These are phyloP conservation scores for Chouioia cunea DNA, from an alignment of 2,888 invertebrate species.

Conservation along the genomic window DNA sequence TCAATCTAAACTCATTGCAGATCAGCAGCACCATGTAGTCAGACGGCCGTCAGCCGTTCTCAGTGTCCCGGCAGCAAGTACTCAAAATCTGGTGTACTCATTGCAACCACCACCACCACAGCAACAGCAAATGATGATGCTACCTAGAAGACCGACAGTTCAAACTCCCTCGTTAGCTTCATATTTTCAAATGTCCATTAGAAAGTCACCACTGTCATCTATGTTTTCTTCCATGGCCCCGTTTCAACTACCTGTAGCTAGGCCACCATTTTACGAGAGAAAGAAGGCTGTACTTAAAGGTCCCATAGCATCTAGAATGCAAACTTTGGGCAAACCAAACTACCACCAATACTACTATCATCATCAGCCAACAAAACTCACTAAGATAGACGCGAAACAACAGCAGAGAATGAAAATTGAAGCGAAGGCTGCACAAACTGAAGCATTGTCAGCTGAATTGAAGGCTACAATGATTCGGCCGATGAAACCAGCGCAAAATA, in stretches of 20 bases:
- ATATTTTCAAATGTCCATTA: constrained; percentile 27
- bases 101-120: constrained; percentile 38
- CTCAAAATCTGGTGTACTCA: constrained; percentile 53
- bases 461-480: constrained; percentile 15
- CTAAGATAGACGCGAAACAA: constrained; percentile 54
- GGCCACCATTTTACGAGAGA: constrained; percentile 57
- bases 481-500: constrained; percentile 73
- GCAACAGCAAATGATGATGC: constrained; percentile 27
- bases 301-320: constrained; percentile 49
- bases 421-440: constrained; percentile 33
- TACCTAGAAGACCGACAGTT: constrained; percentile 14
- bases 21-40: constrained; percentile 55
- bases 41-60: constrained; percentile 30
- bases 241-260: background rate
- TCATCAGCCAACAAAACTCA: constrained; percentile 52
- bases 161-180: background rate
- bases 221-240: constrained; percentile 4
- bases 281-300: constrained; percentile 59
- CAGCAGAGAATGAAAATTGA: constrained; percentile 42
- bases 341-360: constrained; percentile 28
- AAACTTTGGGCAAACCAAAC: constrained; percentile 31
- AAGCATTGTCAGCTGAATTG: constrained; percentile 11
- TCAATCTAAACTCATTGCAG: constrained; percentile 65
- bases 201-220: constrained; percentile 50
- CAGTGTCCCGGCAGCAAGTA: background rate